Percentiles rank a stretch among this genome's conserved stretches.
Evolutionary conservation across 2,888 invertebrate species (phyloP).

Genomic region (Drosophila anomalata): DNA sequence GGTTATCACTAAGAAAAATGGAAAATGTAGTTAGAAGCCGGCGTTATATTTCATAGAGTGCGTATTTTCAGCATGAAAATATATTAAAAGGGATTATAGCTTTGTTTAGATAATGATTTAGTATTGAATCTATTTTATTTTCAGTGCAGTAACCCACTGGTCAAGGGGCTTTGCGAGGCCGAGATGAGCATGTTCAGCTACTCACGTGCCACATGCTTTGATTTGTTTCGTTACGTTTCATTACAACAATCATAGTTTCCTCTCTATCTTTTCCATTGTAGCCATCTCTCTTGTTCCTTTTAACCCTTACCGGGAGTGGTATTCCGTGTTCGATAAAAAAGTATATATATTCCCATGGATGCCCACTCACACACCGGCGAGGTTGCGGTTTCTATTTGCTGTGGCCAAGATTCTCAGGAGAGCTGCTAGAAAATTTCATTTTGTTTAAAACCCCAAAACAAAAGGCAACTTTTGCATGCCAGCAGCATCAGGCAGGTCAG

Average conservation of each 20-base stretch:
- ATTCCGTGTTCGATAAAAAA: slow-evolving; percentile 28
- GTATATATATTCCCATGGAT: slow-evolving; percentile 6
- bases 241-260: slow-evolving; percentile 65
- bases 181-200: slow-evolving; percentile 62
- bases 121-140: background rate
- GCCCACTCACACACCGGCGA: slow-evolving; percentile 20
- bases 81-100: too few species aligned
- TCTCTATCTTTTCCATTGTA: slow-evolving; percentile 3
- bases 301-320: slow-evolving; percentile 22
- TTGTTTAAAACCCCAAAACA: slow-evolving; percentile 57
- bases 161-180: slow-evolving; percentile 12
- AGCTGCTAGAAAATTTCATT: slow-evolving; percentile 67
- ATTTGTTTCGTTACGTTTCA: slow-evolving; percentile 77
- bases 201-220: slow-evolving; percentile 77
- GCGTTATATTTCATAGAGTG: too few species aligned
- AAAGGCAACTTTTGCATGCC: slow-evolving; percentile 59
- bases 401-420: slow-evolving; percentile 62
- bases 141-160: slow-evolving; percentile 20
- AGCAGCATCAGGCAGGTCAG: background rate
- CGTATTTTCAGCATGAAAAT: too few species aligned
- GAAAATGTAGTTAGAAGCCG: background rate
- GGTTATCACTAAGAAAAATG: background rate
- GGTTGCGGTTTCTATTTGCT: slow-evolving; percentile 66
- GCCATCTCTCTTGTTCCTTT: slow-evolving; percentile 1
- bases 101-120: too few species aligned